phyloP scores from a whole-genome alignment of 1,140 invertebrate genomes.

The Heterodera carotae region DNA sequence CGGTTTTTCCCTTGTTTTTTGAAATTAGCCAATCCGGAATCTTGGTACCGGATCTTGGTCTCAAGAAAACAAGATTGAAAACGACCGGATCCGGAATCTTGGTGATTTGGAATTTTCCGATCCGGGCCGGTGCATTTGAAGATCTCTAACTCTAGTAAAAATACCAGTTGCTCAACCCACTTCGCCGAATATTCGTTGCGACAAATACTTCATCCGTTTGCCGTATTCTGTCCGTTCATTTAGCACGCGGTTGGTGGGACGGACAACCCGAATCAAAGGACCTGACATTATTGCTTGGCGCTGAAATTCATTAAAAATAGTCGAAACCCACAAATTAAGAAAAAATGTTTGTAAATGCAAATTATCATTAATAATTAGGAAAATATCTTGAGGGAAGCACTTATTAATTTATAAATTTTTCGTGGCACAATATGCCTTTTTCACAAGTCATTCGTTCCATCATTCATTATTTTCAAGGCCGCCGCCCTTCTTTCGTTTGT shows the following conservation, averaged over 20 bases:
- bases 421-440: not conserved
- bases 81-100: too few relatives aligned
- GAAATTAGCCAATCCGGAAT: too few relatives aligned
- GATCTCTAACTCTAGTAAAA: too few relatives aligned
- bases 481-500: constrained; percentile 1
- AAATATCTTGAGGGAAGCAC: not conserved
- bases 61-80: too few relatives aligned
- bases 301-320: not conserved
- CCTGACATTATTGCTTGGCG: constrained; percentile 4
- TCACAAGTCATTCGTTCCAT: not conserved
- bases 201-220: constrained; percentile 61
- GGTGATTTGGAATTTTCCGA: too few relatives aligned
- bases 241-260: constrained; percentile 47
- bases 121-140: too few relatives aligned
- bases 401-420: not conserved
- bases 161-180: constrained; percentile 44
- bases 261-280: constrained; percentile 9
- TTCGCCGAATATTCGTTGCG: constrained; percentile 62
- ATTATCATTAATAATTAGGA: not conserved
- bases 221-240: constrained; percentile 54
- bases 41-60: too few relatives aligned
- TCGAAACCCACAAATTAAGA: not conserved
- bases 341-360: not conserved
- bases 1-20: too few relatives aligned
- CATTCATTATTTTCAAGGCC: not conserved